Base-by-base conservation (phyloP, 1,140 invertebrate species). In the Sweltsa coloradensis region DNA sequence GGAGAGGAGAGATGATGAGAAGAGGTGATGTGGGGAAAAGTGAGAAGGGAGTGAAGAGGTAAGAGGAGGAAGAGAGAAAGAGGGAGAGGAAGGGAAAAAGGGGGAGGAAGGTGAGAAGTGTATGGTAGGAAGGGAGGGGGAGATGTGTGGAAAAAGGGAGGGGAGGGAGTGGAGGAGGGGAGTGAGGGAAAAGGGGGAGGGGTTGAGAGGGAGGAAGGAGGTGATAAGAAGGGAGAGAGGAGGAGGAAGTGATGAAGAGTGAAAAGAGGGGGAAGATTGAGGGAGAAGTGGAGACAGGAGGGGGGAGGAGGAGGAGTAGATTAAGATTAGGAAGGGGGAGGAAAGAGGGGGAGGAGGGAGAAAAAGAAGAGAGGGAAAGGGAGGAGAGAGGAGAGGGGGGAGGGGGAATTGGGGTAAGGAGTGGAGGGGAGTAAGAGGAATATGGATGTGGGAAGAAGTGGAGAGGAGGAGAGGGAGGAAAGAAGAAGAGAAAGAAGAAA, bases 41-140 rank as follows among this genome's bases (percentile, higher is more conserved):
- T 21, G 44, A 23, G 40, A 25, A 22, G 39, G 44, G 29, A 29
- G 22, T 13, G 34, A 47, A 42, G 23, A 44, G 26, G 23, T 44
- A 47, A 14, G 19, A 42, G 4, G 44, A 47, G 45, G 44, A 45
- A 26, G 27, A 44, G 23, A 23, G 44, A 26, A 18, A 44, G 16
- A 42, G 6, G 16, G 27, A 5, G 23, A 4, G 44, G 16, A 4
- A 7, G 18, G 4, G 44, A 23, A 5, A 44, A 23, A 45, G 44
- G 37, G 24, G 4, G 18, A 47, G 44, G 18, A 5, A 5, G 6
- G 21, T 22, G 18, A 45, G 44, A 26, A 19, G 5, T 13, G 5
- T 7, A 13, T 26, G 18, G 18, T 47, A 25, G 41, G 25, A 48
- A 23, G 22, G 29, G 42, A 25, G 7, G 47, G 26, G 16, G 44